These are phyloP conservation scores for Netelia melanura DNA, from an alignment of 2,888 invertebrate species.

Conservation along the genomic window DNA sequence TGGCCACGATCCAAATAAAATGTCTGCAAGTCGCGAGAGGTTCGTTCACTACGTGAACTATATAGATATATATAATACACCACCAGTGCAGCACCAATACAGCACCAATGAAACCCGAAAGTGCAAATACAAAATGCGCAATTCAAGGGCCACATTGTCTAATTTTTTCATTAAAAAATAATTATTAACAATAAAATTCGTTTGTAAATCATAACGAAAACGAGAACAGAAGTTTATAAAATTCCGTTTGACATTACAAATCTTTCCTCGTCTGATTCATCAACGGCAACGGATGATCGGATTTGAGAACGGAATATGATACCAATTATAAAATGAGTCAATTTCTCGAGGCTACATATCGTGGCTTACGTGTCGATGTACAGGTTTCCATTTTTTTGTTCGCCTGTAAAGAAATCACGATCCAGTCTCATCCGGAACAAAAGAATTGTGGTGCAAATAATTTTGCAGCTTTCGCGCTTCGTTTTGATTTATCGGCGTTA, in stretches of 20 bases:
- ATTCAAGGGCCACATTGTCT: no score
- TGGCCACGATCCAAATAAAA: no score
- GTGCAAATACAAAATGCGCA: no score
- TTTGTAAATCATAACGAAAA: not conserved
- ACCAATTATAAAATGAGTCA: not conserved
- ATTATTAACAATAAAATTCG: not conserved
- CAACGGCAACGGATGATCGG: not conserved
- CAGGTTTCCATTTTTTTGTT: constrained; percentile 10
- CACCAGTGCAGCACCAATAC: no score
- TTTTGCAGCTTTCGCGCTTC: not conserved
- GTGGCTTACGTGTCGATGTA: not conserved
- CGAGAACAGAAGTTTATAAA: not conserved
- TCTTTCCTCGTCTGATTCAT: not conserved
- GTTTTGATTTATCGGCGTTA: not conserved
- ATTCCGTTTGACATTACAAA: not conserved
- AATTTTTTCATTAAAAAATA: no score
- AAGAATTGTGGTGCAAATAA: constrained; percentile 10
- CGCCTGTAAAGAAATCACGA: not conserved
- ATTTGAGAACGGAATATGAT: not conserved
- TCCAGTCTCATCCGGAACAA: not conserved
- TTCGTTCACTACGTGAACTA: no score
- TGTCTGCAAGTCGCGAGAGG: no score
- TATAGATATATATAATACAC: no score
- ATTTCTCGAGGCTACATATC: not conserved
- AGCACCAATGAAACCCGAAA: no score